Evolutionary conservation across 2,113 vertebrate genomes (phyloP).

Genomic region (Tachysurus vachellii): DNA sequence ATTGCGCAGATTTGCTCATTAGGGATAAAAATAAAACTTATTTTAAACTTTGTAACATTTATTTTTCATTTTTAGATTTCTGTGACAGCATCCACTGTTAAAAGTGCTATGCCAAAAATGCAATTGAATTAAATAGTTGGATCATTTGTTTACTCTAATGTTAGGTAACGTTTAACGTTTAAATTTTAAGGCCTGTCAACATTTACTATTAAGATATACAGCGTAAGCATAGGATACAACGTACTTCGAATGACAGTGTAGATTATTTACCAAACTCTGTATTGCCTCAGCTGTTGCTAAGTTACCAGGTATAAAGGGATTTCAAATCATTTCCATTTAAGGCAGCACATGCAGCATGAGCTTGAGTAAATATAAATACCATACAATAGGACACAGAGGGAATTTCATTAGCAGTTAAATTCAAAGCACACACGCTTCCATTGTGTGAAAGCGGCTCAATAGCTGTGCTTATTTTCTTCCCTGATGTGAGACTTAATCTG

Average conservation of each 20-base stretch:
- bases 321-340: neutral
- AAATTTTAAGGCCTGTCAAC: neutral
- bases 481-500: constrained; percentile 8
- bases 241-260: neutral
- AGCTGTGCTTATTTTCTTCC: constrained; percentile 20
- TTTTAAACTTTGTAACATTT: no score
- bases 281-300: neutral
- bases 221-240: neutral
- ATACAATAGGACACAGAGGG: neutral
- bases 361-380: constrained; percentile 13
- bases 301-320: neutral
- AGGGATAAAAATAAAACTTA: no score
- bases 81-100: no score
- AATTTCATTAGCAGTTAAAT: constrained; percentile 21
- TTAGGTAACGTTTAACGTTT: neutral
- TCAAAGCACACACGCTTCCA: neutral
- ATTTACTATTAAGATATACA: neutral
- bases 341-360: neutral
- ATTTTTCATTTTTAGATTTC: no score
- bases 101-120: no score
- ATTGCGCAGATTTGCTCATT: no score
- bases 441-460: constrained; percentile 1
- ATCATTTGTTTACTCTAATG: neutral
- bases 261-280: neutral
- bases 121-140: no score